Evolutionary conservation across 2,888 invertebrate genomes (phyloP), one percentile per base, ranked within the genome.

Genomic region (Hymenopus coronatus): DNA sequence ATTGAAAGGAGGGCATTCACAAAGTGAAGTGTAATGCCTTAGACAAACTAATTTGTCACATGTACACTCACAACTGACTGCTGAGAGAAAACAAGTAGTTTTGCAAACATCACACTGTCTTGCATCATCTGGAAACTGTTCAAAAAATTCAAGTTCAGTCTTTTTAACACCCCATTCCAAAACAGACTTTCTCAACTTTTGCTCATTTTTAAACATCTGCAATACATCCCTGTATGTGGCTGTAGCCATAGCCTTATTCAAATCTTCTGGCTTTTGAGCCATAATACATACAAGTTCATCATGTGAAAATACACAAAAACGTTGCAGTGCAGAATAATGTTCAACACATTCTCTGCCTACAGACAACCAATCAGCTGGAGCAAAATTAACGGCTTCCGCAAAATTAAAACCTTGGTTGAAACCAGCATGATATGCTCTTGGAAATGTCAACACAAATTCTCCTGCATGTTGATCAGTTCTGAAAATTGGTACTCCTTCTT

Each of bases 391-490:
- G 3, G 99, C 99, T 93, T 99, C 99, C 0, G 99, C 99, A 93
- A 99, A 99, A 94, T 99, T 99, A 93, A 99, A 99, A 82, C 99
- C 99, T 93, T 99, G 99, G 94, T 99, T 99, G 93, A 99, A 99
- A 2, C 99, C 99, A 33, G 99, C 99, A 94, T 99, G 99, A 94
- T 99, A 99, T 0, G 99, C 99, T 91, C 99, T 95, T 0, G 99
- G 99, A 94, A 99, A 99, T 27, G 99, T 99, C 8, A 99, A 96
- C 82, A 99, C 98, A 94, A 99, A 99, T 94, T 99, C 99, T 40
- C 99, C 99, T 2, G 99, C 99, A 93, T 98, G 97, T 93, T 99
- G 99, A 94, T 99, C 98, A 89, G 98, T 97, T 91, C 99, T 96
- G 91, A 95, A 95, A 91, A 96, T 95, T 92, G 96, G 94, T 83